Evolutionary conservation across 2,797 vertebrate genomes (phyloP).

Genomic region (Calcarius lapponicus): DNA sequence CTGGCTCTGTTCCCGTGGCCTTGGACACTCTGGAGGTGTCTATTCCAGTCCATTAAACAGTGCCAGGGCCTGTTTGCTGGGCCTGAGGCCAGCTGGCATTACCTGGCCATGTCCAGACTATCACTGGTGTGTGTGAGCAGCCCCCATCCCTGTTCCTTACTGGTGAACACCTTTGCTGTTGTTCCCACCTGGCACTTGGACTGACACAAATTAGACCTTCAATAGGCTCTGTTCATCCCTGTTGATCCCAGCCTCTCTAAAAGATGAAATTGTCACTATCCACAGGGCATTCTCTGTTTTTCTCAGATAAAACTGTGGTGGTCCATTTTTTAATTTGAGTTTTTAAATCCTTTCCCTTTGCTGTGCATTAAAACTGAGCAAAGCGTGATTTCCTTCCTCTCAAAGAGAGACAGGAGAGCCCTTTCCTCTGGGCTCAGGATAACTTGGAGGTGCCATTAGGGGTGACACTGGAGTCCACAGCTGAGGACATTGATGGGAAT

Average conservation of each 20-base stretch:
- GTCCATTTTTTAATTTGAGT: neutral
- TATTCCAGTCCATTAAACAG: neutral
- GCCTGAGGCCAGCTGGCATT: neutral
- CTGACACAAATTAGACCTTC: neutral
- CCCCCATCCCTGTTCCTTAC: neutral
- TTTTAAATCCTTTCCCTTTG: neutral
- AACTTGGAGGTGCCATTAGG: neutral
- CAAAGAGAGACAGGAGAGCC: neutral
- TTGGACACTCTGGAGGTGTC: neutral
- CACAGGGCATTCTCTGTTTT: neutral
- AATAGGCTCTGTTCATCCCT: neutral
- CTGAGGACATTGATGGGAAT: neutral
- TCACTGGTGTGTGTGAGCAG: neutral
- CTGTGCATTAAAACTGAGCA: neutral
- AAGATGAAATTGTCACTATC: neutral
- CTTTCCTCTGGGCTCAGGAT: neutral
- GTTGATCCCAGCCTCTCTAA: accelerated
- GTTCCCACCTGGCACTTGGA: neutral
- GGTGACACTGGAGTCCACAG: neutral
- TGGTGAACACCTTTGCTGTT: neutral
- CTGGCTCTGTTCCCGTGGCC: neutral
- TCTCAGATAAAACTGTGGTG: neutral
- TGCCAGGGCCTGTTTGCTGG: neutral
- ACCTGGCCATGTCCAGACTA: neutral
- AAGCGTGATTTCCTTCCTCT: neutral